phyloP scores from a whole-genome alignment of 53 echinoderm and acorn worm species.

The Hippasteria phrygiana region DNA sequence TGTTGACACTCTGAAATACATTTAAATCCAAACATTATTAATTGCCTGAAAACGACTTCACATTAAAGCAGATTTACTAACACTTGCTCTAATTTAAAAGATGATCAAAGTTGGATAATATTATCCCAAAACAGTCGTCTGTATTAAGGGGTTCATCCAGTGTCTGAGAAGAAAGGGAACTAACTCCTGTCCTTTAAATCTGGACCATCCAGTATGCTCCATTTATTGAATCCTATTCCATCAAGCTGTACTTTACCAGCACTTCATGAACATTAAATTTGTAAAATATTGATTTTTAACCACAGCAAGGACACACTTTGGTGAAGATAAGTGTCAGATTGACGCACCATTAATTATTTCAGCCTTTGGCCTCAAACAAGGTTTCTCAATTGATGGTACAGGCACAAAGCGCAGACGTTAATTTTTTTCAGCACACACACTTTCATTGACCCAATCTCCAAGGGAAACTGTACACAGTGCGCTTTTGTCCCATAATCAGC shows the following conservation, averaged over 20 bases:
- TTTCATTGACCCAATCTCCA: constrained; percentile 26
- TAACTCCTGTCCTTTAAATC: too few species aligned
- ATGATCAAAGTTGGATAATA: background rate
- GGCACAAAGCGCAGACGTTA: background rate
- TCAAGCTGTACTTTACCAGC: background rate
- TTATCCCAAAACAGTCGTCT: too few species aligned
- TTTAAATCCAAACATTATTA: background rate
- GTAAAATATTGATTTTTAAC: constrained; percentile 7
- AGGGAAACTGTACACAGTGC: constrained; percentile 19
- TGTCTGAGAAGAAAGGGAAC: too few species aligned
- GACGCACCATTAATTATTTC: constrained; percentile 38
- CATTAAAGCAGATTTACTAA: background rate
- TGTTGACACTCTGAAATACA: too few species aligned
- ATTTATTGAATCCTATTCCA: too few species aligned
- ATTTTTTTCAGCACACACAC: too few species aligned
- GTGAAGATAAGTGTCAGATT: background rate
- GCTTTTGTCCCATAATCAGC: constrained; percentile 30
- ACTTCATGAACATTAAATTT: background rate
- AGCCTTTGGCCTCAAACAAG: constrained; percentile 23
- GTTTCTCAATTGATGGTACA: background rate
- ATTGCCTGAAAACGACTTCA: background rate
- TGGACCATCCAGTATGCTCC: too few species aligned
- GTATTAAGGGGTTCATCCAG: too few species aligned
- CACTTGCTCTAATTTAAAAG: background rate
- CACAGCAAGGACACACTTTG: background rate